Conservation (phyloP, 2,113 vertebrate species). For the Melanocharis versteri region DNA sequence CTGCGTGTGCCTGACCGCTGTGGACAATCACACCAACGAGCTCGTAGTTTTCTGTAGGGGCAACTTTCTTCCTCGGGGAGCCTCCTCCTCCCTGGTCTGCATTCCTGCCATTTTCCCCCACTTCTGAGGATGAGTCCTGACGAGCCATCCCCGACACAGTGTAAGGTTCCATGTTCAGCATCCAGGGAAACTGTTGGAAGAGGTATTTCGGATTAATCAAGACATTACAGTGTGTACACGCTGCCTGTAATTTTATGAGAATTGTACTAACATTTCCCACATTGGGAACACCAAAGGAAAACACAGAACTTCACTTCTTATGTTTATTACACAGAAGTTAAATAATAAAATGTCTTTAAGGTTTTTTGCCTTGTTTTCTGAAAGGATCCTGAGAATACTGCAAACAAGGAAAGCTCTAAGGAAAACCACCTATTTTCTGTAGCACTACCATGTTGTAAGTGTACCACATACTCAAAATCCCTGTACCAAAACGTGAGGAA, state of each 20-base stretch:
- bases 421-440: background rate
- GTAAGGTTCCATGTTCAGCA: slow-evolving; percentile 99
- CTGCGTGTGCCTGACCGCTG: slow-evolving; percentile 95
- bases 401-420: background rate
- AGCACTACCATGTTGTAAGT: background rate
- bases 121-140: slow-evolving; percentile 90
- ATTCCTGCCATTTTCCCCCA: slow-evolving; percentile 82
- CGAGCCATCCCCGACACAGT: slow-evolving; percentile 97
- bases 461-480: background rate
- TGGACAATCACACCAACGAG: slow-evolving; percentile 97
- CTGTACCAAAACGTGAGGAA: rapidly evolving
- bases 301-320: background rate
- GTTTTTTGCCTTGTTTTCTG: background rate
- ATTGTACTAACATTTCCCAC: background rate
- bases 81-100: slow-evolving; percentile 82
- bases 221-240: rapidly evolving
- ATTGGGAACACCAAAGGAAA: background rate
- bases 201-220: background rate
- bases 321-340: background rate
- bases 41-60: slow-evolving; percentile 97
- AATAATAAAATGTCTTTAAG: background rate
- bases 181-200: slow-evolving; percentile 90
- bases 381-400: background rate
- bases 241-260: background rate
- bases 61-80: slow-evolving; percentile 95